Base-by-base conservation (phyloP, 2,113 vertebrate genomes). In the Oncorhynchus nerka region DNA sequence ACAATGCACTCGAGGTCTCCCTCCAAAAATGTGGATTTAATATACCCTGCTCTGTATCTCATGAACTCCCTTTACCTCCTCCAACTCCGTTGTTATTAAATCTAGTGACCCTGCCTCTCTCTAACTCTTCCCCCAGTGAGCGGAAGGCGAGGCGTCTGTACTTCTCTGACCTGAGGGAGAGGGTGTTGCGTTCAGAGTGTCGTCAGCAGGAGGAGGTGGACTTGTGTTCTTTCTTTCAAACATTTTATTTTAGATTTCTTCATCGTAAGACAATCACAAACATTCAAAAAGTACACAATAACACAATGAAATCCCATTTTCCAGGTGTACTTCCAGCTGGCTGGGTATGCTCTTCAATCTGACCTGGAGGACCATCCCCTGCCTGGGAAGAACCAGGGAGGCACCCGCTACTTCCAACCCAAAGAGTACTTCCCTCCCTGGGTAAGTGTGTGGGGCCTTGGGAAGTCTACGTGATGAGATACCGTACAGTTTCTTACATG, bases 391-490 rank as follows among this genome's bases (percentile, higher is more conserved):
- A 2, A 70, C 2, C 83, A 84, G 9, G 89, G 91, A 80, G 68
- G 45, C 2, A 49, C 69, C 68, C 70, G 83, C 61, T 96, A 98
- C 86, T 98, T 97, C 86, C 93, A 97, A 87, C 95, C 95, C 19
- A 94, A 96, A 75, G 88, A 93, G 72, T 97, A 96, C 87, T 97
- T 98, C 75, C 96, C 96, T 0, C 95, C 93, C 1, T 98, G 96
- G 97, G 96, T 98, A 90, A 8, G 59, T 62, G 39, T 9, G 9
- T 11, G 39, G 39, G 39, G 39, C 39, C 39, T 45, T 9, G 39
- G 39, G 39, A 20, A 32, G 39, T 64, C 13, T 28, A 7, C 0
- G 0, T 57, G 9, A 39, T 22, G 19, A 39, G 3, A 67, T 26
- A 67, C 1, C 3, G 0, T 61, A n/a, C 57, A 61, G n/a, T 2